Conservation (phyloP, 2,113 vertebrate species). For the Hiodon alosoides region DNA sequence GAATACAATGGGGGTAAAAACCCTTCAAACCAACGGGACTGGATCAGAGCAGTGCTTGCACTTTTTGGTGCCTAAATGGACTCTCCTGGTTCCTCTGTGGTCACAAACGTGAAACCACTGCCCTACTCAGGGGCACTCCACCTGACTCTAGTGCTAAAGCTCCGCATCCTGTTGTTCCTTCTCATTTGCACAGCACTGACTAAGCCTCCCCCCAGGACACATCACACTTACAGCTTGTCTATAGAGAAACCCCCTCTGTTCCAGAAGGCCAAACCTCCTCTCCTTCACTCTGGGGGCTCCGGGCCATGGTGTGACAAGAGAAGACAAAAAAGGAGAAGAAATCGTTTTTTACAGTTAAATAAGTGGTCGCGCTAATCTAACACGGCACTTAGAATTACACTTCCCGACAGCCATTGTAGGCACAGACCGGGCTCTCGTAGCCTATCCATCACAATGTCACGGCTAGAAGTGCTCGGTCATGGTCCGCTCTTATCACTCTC, state of each 20-base stretch:
- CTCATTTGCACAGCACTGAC: no score
- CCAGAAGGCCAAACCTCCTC: not conserved
- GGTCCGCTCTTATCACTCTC: conserved; percentile 23
- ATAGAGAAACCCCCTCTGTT: not conserved
- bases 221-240: no score
- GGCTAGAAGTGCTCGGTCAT: conserved; percentile 19
- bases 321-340: not conserved
- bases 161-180: no score
- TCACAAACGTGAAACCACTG: no score
- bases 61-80: no score
- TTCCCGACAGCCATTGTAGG: conserved; percentile 12
- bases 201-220: no score
- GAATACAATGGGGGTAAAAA: no score
- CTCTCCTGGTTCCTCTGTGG: no score
- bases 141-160: no score
- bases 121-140: no score
- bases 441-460: conserved; percentile 26
- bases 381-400: conserved; percentile 11
- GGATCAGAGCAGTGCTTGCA: no score
- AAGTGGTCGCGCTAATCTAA: conserved; percentile 40
- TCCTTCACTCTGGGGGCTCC: not conserved
- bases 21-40: no score
- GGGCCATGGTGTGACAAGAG: not conserved
- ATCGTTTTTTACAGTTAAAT: conserved; percentile 28
- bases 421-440: conserved; percentile 18